These are phyloP conservation scores for Dinoponera quadriceps DNA, from an alignment of 1,140 invertebrate genomes.

Conservation along the genomic window DNA sequence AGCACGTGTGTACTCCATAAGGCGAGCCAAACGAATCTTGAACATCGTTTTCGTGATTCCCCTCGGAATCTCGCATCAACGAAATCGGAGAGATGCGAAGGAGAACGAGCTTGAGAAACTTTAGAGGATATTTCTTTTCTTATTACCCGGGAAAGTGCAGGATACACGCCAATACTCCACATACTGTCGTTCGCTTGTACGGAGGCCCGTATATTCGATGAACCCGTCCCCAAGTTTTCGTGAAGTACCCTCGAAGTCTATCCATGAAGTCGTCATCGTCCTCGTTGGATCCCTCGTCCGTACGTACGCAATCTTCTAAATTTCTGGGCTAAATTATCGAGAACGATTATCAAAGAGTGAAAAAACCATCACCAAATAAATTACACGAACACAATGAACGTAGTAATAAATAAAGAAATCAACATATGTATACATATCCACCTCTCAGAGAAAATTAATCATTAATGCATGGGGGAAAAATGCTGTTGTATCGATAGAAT, in stretches of 20 bases:
- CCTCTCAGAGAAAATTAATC: neutral
- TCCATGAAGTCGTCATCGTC: slow-evolving; percentile 7
- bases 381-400: neutral
- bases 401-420: neutral
- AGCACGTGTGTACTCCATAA: slow-evolving; percentile 72
- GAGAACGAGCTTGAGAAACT: neutral
- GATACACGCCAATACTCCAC: slow-evolving; percentile 58
- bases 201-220: slow-evolving; percentile 41
- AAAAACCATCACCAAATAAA: neutral
- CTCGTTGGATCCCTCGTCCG: slow-evolving; percentile 47
- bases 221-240: slow-evolving; percentile 65
- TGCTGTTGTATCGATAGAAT: too few species aligned
- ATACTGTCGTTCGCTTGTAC: slow-evolving; percentile 59
- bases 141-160: slow-evolving; percentile 76
- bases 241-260: slow-evolving; percentile 51
- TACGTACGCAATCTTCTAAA: slow-evolving; percentile 59
- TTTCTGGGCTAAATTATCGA: slow-evolving; percentile 49
- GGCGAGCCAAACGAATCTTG: slow-evolving; percentile 72
- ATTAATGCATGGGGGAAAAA: too few species aligned
- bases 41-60: slow-evolving; percentile 25
- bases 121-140: neutral
- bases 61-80: neutral
- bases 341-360: neutral
- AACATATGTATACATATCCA: too few species aligned
- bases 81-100: neutral